Evolutionary conservation across 2,113 vertebrate species (phyloP), one percentile per base, ranked within the genome.

Genomic region (Thryonomys swinderianus): DNA sequence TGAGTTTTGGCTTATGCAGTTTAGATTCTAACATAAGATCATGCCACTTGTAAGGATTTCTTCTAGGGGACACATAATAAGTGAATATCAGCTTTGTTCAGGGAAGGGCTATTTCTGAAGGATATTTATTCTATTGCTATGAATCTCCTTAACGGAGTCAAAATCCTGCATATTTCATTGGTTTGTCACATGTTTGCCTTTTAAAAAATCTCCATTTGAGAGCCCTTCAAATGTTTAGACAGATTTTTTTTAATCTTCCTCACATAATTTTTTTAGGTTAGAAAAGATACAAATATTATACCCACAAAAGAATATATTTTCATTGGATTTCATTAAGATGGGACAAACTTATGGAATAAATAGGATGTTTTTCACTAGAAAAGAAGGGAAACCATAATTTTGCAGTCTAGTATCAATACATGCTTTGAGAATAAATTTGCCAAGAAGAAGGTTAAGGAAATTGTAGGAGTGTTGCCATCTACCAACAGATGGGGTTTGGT

Each of bases 311-410:
- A 83, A 74, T 76, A 13, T 7, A 78, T 23, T 95, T 96, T 85
- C 79, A 93, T 53, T 80, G 13, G 5, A 69, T 82, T 51, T 61
- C 76, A 45, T 76, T 85, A 74, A 81, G 87, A 64, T 85, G 7
- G 40, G 88, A 85, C 7, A 81, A 79, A 11, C 55, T 96, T 66
- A 73, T 37, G 73, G 51, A 83, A 94, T 95, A 51, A 92, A 37
- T 74, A 89, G 94, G 1, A 71, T 67, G 66, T 20, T 74, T 73
- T 78, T 88, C 66, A 81, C 51, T 53, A 88, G 57, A 81, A 89
- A 86, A 87, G 59, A 87, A 82, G 32, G 57, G 96, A 95, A 94
- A 51, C 85, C 32, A 73, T 48, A 90, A 88, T 73, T 57, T 95
- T 73, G 40, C 32, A 95, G 48, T 34, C 48, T 88, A 85, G 1